Conservation (phyloP, 2,797 vertebrate species). For the Columba guinea region DNA sequence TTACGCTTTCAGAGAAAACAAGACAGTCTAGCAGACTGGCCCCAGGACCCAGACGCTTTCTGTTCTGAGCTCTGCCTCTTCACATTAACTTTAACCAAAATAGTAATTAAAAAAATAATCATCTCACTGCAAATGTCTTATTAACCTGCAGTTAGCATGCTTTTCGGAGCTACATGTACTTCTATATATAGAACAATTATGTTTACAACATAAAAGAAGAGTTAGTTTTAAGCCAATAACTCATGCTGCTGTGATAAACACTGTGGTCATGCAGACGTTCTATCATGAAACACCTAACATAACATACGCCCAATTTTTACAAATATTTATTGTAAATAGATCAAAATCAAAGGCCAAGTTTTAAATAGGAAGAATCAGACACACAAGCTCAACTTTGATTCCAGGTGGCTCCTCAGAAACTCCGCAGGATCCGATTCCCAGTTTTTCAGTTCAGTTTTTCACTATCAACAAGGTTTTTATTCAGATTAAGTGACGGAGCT, state of each 20-base stretch:
- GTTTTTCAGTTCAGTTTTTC: background rate
- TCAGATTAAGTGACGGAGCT: background rate
- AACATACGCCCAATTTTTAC: background rate
- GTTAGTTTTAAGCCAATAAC: background rate
- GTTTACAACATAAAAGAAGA: background rate
- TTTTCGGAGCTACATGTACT: background rate
- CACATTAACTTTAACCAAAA: background rate
- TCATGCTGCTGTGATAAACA: background rate
- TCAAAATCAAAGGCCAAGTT: background rate
- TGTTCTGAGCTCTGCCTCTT: background rate
- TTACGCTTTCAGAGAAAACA: background rate
- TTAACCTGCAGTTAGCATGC: conserved; percentile 1
- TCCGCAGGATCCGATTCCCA: background rate
- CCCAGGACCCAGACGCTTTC: background rate
- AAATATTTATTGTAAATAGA: background rate
- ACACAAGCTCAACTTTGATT: background rate
- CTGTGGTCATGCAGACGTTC: background rate
- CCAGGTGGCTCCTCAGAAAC: background rate
- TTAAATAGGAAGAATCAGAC: background rate
- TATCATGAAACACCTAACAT: background rate
- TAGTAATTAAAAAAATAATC: background rate
- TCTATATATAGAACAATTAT: background rate
- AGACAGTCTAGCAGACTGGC: background rate
- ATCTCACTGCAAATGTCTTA: background rate
- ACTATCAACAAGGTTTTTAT: background rate